These are phyloP conservation scores for Caenorhabditis angaria DNA, from an alignment of 2,888 invertebrate species.

Conservation along the genomic window DNA sequence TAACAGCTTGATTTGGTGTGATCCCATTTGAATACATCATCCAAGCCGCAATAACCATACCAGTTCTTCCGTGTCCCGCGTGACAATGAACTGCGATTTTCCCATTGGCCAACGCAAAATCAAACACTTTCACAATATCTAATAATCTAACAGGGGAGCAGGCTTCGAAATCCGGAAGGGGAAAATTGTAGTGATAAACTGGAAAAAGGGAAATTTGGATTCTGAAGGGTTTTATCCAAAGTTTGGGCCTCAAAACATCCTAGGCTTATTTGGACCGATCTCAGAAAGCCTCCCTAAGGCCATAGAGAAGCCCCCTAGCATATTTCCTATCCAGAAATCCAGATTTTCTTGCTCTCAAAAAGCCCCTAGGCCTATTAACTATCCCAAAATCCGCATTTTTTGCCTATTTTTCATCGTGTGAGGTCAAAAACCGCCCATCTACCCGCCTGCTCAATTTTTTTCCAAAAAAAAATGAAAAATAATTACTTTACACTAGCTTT, in stretches of 20 bases:
- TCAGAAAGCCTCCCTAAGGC: background rate
- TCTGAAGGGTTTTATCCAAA: slow-evolving; percentile 2
- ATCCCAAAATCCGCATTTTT: too few species aligned
- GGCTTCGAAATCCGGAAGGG: slow-evolving; percentile 85
- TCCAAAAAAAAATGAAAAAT: too few species aligned
- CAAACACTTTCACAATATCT: slow-evolving; percentile 89
- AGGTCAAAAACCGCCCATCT: too few species aligned
- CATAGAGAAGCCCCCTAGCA: background rate
- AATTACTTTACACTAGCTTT: too few species aligned
- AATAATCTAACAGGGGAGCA: slow-evolving; percentile 82
- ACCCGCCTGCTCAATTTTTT: too few species aligned
- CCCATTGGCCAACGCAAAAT: slow-evolving; percentile 84
- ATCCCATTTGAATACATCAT: slow-evolving; percentile 83
- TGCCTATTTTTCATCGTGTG: too few species aligned
- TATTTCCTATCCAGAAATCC: background rate
- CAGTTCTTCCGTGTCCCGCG: slow-evolving; percentile 81
- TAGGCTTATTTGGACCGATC: background rate
- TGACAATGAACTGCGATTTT: slow-evolving; percentile 82
- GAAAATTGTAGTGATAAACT: slow-evolving; percentile 91
- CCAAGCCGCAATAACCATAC: slow-evolving; percentile 87
- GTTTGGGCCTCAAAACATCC: background rate
- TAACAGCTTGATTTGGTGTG: slow-evolving; percentile 82
- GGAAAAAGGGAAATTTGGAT: slow-evolving; percentile 16
- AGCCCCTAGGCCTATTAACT: too few species aligned
- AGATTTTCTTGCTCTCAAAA: too few species aligned